Evolutionary conservation across 2,113 vertebrate genomes (phyloP), one percentile per base, ranked within the genome.

Genomic region (Conger conger): DNA sequence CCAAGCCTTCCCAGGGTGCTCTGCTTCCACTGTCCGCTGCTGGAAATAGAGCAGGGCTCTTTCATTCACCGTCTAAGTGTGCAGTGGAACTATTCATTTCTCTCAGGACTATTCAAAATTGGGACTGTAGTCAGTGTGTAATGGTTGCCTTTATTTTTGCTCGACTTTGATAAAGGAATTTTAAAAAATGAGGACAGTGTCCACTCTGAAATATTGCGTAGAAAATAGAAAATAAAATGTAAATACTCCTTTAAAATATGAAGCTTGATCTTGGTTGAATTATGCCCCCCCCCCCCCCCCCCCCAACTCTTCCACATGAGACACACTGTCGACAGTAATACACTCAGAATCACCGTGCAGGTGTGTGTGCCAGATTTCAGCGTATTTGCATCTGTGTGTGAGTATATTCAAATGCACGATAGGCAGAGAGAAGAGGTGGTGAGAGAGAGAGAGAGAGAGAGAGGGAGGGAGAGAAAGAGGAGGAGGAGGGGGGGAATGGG

Each of bases 1-100:
- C 89, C 91, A 89, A 86, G 85, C 92, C 93, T 93, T 93, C 80
- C 57, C 4, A 6, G 63, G 40, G 73, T 78, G 60, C 16, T n/a
- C 36, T 8, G 50, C 30, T 60, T 30, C 80, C 68, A 23, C 76
- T 78, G 36, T 78, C 16, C 5, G 36, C 76, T 37, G 17, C 18
- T 20, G 76, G 16, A 30, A 38, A 78, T 18, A 78, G 36, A 38
- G 5, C 4, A 20, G n/a, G 35, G 36, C 5, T 78, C 18, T 35
- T 63, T 36, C 2, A 78, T 20, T 78, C 38, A 78, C 20, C 38
- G 18, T 73, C 68, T 33, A 35, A 50, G 45, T 50, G 7, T 50
- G 15, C 15, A 50, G 33, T 37, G 7, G 18, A 38, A 23, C 16
- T 38, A 37, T 78, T 27, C 7, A 73, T 78, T 78, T 78, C 33